These are phyloP conservation scores for Mionectes macconnelli DNA, from an alignment of 2,113 vertebrate species.

Conservation along the genomic window DNA sequence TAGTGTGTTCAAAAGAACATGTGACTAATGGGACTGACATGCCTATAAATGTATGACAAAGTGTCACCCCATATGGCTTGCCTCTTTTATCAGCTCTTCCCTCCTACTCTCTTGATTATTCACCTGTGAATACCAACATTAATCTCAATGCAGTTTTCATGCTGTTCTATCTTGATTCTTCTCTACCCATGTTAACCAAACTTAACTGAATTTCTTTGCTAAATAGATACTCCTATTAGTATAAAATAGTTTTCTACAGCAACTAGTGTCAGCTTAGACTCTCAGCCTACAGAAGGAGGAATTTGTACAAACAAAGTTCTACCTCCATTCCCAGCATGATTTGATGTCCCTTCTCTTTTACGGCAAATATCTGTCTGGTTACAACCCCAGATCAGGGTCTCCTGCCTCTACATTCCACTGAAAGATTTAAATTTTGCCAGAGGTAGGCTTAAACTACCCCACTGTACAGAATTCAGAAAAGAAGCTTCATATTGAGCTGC, in stretches of 20 bases:
- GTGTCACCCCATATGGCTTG: not conserved
- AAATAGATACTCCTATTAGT: not conserved
- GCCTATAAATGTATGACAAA: not conserved
- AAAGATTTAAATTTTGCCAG: not conserved
- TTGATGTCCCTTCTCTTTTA: not conserved
- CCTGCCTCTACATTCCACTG: not conserved
- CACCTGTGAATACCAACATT: not conserved
- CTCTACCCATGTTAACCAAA: not conserved
- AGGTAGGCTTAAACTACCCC: not conserved
- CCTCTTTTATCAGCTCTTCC: not conserved
- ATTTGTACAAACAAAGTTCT: not conserved
- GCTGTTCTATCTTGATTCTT: not conserved
- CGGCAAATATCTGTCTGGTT: accelerated
- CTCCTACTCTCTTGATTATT: not conserved
- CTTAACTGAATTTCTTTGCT: not conserved
- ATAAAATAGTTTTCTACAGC: not conserved
- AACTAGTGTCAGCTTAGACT: not conserved
- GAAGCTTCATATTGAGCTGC: not conserved
- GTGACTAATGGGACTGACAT: constrained; percentile 4
- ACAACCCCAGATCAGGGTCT: not conserved
- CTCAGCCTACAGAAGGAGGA: not conserved
- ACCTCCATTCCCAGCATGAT: not conserved
- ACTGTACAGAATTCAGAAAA: not conserved
- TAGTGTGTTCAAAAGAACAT: constrained; percentile 9
- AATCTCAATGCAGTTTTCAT: not conserved